These are phyloP conservation scores for Neomicropteryx cornuta DNA, from an alignment of 1,140 invertebrate species.

Conservation along the genomic window DNA sequence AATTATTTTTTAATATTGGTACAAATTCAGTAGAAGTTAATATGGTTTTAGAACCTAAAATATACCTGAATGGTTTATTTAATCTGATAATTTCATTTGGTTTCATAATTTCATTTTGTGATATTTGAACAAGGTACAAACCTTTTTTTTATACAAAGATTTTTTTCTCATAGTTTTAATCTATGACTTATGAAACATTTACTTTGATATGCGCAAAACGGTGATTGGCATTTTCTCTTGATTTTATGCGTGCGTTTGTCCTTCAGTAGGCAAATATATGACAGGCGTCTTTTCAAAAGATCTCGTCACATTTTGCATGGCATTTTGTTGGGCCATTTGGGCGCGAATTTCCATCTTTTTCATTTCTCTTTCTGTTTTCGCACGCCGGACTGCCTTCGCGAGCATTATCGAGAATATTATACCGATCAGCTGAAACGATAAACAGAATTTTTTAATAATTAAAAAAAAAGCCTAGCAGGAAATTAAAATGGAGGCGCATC, in stretches of 20 bases:
- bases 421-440: slow-evolving; percentile 61
- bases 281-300: slow-evolving; percentile 27
- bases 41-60: no score
- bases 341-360: slow-evolving; percentile 51
- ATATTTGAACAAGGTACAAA: neutral
- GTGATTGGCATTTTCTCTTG: neutral
- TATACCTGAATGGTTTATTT: no score
- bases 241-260: slow-evolving; percentile 27
- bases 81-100: no score
- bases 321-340: no score
- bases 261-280: slow-evolving; percentile 36
- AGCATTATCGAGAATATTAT: slow-evolving; percentile 78
- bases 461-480: slow-evolving; percentile 5
- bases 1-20: no score
- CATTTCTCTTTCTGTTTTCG: slow-evolving; percentile 59
- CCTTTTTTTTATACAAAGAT: neutral
- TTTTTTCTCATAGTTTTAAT: no score
- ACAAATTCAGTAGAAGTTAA: no score
- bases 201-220: no score
- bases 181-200: no score
- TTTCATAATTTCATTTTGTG: neutral
- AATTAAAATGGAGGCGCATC: slow-evolving; percentile 3
- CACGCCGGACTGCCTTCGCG: slow-evolving; percentile 67
- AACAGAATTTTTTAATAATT: slow-evolving; percentile 7
- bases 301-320: no score